Base-by-base conservation (phyloP, 2,888 invertebrate genomes). In the Andrena dorsata region DNA sequence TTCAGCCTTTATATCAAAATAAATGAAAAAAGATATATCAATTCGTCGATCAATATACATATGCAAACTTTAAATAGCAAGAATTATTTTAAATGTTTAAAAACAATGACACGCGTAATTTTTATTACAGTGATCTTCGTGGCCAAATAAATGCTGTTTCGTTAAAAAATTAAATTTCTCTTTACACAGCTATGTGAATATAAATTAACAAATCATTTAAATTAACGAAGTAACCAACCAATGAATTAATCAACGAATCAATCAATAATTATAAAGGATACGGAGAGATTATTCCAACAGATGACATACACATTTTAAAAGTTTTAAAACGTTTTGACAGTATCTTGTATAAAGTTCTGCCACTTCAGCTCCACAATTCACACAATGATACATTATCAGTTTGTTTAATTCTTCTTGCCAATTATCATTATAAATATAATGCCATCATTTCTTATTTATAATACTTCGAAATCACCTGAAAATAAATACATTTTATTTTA, bases 231-330 rank as follows among this genome's bases (percentile, higher is more conserved):
- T 8, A 53, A 53, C 20, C n/a, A 20, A 20, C 0, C 51, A 6
- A 20, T 51, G 20, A 20, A 23, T 20, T 53, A 53, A 20, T 53
- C 53, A 23, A 58, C 28, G 49, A 49, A 41, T 6, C 28, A 56
- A 56, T 56, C 10, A 56, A 10, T 20, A 16, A 16, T 28, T 28
- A 4, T 51, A 20, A 3, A 26, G n/a, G n/a, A 51, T 51, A 4
- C 23, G 35, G 13, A 68, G 47, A 53, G 51, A 53, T 49, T 20
- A 20, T 16, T 41, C 10, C 26, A 66, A 32, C 28, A 66, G 8
- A 47, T 35, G 78, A 95, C 96, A 95, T 95, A 97, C 97, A 94
- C 97, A 97, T 94, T 96, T 96, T 1, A 96, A 95, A 64, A 97
- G 94, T 94, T 97, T 97, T 26, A 97, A 93, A 58, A 97, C 96